Evolutionary conservation across 2,888 invertebrate species (phyloP).

Genomic region (Andrena marginata): DNA sequence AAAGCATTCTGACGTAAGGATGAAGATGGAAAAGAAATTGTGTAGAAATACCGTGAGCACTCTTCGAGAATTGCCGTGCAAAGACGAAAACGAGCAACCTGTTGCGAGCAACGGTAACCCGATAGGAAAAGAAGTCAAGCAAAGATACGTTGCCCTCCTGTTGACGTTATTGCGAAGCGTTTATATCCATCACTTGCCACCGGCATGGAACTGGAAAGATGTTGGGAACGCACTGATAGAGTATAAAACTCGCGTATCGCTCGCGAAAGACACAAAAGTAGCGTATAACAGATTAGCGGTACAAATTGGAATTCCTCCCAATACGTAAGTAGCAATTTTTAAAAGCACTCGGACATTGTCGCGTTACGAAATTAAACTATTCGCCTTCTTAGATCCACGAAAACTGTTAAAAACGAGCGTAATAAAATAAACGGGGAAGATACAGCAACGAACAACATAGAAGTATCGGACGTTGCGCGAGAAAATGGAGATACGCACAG

Average conservation of each 20-base stretch:
- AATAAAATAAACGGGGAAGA: slow-evolving; percentile 71
- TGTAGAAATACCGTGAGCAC: slow-evolving; percentile 84
- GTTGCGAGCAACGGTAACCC: slow-evolving; percentile 39
- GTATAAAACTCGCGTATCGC: slow-evolving; percentile 81
- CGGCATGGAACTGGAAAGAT: slow-evolving; percentile 84
- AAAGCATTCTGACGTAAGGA: slow-evolving; percentile 82
- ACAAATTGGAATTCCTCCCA: slow-evolving; percentile 81
- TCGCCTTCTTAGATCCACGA: slow-evolving; percentile 53
- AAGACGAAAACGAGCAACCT: slow-evolving; percentile 77
- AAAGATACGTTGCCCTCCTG: slow-evolving; percentile 87
- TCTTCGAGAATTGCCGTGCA: slow-evolving; percentile 81
- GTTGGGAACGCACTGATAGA: slow-evolving; percentile 82
- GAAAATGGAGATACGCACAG: slow-evolving; percentile 52
- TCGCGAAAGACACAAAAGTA: slow-evolving; percentile 85
- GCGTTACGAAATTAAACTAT: slow-evolving; percentile 1
- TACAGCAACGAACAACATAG: slow-evolving; percentile 65
- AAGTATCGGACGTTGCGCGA: slow-evolving; percentile 62
- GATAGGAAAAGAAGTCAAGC: slow-evolving; percentile 84
- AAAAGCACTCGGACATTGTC: slow-evolving; percentile 1
- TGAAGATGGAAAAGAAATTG: slow-evolving; percentile 86
- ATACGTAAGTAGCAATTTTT: slow-evolving; percentile 68
- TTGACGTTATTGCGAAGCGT: slow-evolving; percentile 86
- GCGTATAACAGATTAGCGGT: slow-evolving; percentile 85
- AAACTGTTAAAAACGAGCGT: slow-evolving; percentile 77
- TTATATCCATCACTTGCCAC: slow-evolving; percentile 76